These are phyloP conservation scores for Acomys russatus DNA, from an alignment of 2,797 vertebrate genomes.

Conservation along the genomic window DNA sequence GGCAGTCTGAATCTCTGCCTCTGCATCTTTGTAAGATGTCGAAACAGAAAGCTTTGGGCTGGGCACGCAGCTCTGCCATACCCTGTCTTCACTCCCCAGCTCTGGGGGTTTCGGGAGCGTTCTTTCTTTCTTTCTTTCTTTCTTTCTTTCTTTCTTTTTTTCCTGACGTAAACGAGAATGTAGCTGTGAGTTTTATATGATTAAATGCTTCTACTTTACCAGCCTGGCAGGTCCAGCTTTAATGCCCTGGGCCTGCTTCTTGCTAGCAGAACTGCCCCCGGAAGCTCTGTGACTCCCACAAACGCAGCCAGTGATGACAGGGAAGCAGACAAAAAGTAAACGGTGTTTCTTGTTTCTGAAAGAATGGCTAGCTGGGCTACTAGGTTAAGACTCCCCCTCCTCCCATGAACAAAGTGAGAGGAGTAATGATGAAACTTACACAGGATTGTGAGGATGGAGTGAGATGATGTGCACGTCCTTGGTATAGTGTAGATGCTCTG, in stretches of 20 bases:
- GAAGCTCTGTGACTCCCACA: not conserved
- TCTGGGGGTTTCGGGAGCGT: not conserved
- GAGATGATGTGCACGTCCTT: slow-evolving; percentile 31
- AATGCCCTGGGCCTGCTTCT: not conserved
- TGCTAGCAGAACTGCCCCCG: not conserved
- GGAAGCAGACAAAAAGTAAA: not conserved
- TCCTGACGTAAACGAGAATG: slow-evolving; percentile 9
- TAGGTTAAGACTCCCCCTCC: not conserved
- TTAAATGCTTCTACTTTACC: not conserved
- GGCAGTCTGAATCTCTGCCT: not conserved
- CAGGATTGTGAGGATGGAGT: slow-evolving; percentile 41
- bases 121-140: too few species aligned
- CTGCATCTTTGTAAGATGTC: not conserved
- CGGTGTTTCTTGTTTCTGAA: slow-evolving; percentile 22
- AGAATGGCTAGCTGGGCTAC: not conserved
- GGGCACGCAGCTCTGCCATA: not conserved
- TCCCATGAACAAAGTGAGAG: not conserved
- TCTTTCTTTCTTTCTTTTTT: not conserved
- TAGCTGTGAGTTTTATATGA: not conserved
- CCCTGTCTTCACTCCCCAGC: not conserved
- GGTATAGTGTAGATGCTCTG: not conserved
- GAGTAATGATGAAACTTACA: slow-evolving; percentile 11
- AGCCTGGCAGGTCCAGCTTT: not conserved
- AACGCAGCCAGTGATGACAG: not conserved
- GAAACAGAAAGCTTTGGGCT: not conserved